Base-by-base conservation (phyloP, 2,888 invertebrate species). In the Piscicola geometra region DNA sequence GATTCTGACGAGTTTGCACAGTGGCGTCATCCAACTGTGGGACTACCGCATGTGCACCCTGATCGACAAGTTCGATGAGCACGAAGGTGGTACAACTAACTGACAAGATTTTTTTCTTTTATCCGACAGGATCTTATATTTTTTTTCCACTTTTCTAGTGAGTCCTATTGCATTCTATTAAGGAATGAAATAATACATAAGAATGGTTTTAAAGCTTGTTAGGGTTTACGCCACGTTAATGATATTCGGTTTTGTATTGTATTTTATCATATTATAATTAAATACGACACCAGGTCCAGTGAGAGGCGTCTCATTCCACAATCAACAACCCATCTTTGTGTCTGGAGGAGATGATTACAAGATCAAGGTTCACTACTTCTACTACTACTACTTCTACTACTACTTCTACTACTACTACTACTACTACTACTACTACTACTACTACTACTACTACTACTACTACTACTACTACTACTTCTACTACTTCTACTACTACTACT, bases 271-370 rank as follows among this genome's bases (percentile, higher is more conserved):
- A n/a, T n/a, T n/a, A n/a, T n/a, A n/a, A n/a, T n/a, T n/a, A n/a
- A n/a, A n/a, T n/a, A n/a, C n/a, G n/a, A n/a, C n/a, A n/a, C n/a
- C 77, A 84, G 85, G 99, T 9, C 99, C 99, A 32, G 99, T 99
- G 50, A 90, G 99, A 83, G 96, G 99, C 80, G 94, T 99, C 79
- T 94, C 94, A 85, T 99, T 99, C 86, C 99, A 99, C 85, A 91
- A 89, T 82, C 97, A 99, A 84, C 98, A 99, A 87, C 99, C 99
- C 0, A 88, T 99, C 30, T 99, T 99, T 86, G 99, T 99, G 0
- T 98, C 98, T 33, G 99, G 99, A 56, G 99, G 99, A 32, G 99
- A 99, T 86, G 99, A 99, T 86, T 99, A 98, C 85, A 99, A 99
- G 87, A 99, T 99, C 79, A 96, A 96, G 90, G 94, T 91, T 25